Percentiles rank a stretch among this genome's conserved stretches.
Conservation (phyloP, 1,140 invertebrate genomes). For the Paralvinella palmiformis region DNA sequence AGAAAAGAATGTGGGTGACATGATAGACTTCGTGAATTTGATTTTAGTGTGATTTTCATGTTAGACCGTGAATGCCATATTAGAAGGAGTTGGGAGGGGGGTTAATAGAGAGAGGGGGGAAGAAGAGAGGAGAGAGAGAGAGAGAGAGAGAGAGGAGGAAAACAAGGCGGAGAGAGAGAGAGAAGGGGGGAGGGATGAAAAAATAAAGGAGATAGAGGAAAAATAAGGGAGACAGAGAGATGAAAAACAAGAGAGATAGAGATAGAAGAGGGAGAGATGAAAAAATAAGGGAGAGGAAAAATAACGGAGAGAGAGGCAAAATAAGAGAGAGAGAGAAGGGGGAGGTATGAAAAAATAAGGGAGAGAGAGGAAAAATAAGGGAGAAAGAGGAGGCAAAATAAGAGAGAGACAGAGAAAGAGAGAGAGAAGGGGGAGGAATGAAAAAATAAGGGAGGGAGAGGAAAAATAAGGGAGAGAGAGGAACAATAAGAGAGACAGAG, state of each 20-base stretch:
- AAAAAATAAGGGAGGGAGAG: background rate
- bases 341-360: background rate
- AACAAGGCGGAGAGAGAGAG: background rate
- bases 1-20: too few species aligned
- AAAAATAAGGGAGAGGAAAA: background rate
- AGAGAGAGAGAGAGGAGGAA: background rate
- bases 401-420: background rate
- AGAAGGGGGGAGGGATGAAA: background rate
- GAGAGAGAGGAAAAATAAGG: background rate
- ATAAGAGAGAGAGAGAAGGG: background rate
- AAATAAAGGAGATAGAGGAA: background rate
- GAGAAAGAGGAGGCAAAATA: background rate
- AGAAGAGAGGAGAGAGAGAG: background rate
- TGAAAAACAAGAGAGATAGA: background rate
- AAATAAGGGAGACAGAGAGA: background rate
- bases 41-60: too few species aligned
- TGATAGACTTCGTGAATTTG: too few species aligned
- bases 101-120: background rate
- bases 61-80: too few species aligned
- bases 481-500: background rate
- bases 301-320: background rate
- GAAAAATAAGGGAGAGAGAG: constrained; percentile 3
- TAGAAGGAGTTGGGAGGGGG: background rate
- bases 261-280: background rate
- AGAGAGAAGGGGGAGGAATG: background rate